Base-by-base conservation (phyloP, 2,888 invertebrate genomes). In the Lasioglossum leucozonium region DNA sequence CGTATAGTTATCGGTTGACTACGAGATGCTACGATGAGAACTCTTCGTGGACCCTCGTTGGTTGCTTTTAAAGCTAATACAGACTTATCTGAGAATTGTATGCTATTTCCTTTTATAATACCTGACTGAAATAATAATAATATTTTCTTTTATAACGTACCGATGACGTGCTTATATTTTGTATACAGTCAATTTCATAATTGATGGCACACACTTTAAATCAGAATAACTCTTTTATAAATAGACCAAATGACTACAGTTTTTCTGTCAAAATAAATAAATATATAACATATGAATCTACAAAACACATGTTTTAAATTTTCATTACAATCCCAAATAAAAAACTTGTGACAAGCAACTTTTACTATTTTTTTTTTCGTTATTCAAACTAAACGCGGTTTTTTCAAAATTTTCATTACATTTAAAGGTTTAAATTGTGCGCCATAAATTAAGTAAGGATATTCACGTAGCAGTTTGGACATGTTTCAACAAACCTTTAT, bases 21-120 rank as follows among this genome's bases (percentile, higher is more conserved):
- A 71, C 97, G 96, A 0, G 97, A 96, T 0, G 97, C 97, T 0
- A 98, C 96, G 13, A 98, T 95, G 0, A 97, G 95, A 11, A 97
- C 96, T 92, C 96, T 96, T 4, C 97, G 95, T 0, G 97, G 96
- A 0, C 98, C 98, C 92, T 98, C 98, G 89, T 96, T 97, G 83
- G 97, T 96, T 0, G 98, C 97, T 87, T 97, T 96, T 13, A 98
- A 94, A 0, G 97, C 97, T 72, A 97, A 95, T 51, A 98, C 96
- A 0, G 97, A 96, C 84, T 96, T 96, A 16, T 96, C 96, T 0
- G 97, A 96, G 91, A 97, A 96, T 75, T 96, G 96, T 79, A 94
- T 92, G 71, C 91, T 93, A 42, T 93, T 93, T 76, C 92, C 93
- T 89, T 93, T 94, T 4, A 94, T 77, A 40, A 81, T 69, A 37